Evolutionary conservation across 1,140 invertebrate species (phyloP), one percentile per base, ranked within the genome.

Genomic region (Pristionchus pacificus): DNA sequence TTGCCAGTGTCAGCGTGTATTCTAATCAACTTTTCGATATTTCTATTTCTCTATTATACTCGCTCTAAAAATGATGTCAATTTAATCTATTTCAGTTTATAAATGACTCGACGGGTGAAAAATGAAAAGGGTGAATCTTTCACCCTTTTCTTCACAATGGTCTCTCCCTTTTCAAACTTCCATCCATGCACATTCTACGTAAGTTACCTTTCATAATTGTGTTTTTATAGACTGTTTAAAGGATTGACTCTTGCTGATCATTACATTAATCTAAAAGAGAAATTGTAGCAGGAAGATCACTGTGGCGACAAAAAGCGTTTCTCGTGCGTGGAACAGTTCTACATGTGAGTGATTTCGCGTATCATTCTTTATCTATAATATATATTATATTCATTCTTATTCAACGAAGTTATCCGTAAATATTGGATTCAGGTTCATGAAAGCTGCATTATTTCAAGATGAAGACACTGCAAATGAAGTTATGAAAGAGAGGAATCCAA

Each of bases 111-210:
- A n/a, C n/a, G n/a, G n/a, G n/a, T n/a, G n/a, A n/a, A n/a, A n/a
- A n/a, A n/a, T n/a, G n/a, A n/a, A n/a, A n/a, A n/a, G n/a, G n/a
- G n/a, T n/a, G n/a, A n/a, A n/a, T n/a, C n/a, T n/a, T 68, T 68
- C 49, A 68, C 65, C 10, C 65, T 68, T 1, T 68, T 68, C 65
- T 68, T 68, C 65, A 68, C 65, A 10, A 10, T 68, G 14, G 61
- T 27, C 14, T 61, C 33, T 28, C 65, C 65, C 15, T 68, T 68
- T 28, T 68, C 65, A 13, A 68, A 68, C 49, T 68, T 68, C 57
- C 33, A 68, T 28, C 14, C 14, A 0, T 68, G 65, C 65, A 66
- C n/a, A 13, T 68, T 68, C 49, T 19, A 67, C 13, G 65, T 32
- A 0, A n/a, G n/a, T n/a, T n/a, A n/a, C n/a, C n/a, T n/a, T n/a